Evolutionary conservation across 2,113 vertebrate species (phyloP), one percentile per base, ranked within the genome.

Genomic region (Forbesichthys papilliferus): DNA sequence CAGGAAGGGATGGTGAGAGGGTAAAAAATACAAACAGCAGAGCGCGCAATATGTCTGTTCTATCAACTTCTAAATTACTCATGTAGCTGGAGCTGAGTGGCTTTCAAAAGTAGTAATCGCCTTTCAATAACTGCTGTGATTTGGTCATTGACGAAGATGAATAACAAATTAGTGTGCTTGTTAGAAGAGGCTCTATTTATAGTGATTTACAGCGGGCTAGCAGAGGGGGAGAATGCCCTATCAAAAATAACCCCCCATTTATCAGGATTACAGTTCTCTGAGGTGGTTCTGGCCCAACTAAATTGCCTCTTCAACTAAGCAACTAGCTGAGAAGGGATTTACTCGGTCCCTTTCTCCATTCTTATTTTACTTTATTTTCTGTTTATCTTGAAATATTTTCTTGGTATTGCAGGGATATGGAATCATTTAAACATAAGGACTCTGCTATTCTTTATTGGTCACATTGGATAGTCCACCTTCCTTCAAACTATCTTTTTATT

Each of bases 1-100:
- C 0, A 0, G 1, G 14, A 16, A 5, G 49, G 20, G 68, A 11
- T 20, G 20, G 51, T 27, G 61, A 9, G 53, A 48, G 47, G 63
- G 36, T 60, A 12, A 69, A 69, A 69, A n/a, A 42, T 52, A 68
- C 65, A 66, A 27, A 27, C 27, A 42, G 36, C 36, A 1, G 36
- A 42, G 7, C 5, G 57, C 4, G 48, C 73, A 82, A 74, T 74
- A 68, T 78, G 53, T 75, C 61, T 65, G 18, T 80, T 81, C 81
- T 74, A 74, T 90, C 77, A 69, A 64, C 84, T 85, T 85, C 58
- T 72, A 78, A 87, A 90, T 90, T 49, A 87, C 72, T 89, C 53
- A 81, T 90, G 88, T 82, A 77, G 59, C 71, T 42, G 51, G 49
- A 75, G 69, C 68, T 47, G 66, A 72, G 73, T 69, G 52, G 48